phyloP scores from a whole-genome alignment of 2,888 invertebrate species.

The Drosophila engyochracea region DNA sequence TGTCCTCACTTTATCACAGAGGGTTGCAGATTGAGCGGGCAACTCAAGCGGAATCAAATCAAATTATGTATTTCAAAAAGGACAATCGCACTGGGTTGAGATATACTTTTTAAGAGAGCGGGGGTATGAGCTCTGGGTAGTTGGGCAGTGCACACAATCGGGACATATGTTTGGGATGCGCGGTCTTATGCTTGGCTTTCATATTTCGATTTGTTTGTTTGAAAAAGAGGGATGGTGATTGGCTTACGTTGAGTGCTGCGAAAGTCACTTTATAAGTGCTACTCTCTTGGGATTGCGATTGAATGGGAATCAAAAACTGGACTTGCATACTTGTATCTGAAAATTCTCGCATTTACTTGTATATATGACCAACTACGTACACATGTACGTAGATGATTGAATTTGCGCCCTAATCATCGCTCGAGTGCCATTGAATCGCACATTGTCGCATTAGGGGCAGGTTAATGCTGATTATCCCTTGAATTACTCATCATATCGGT shows the following conservation, averaged over 20 bases:
- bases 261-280: conserved; percentile 62
- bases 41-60: conserved; percentile 75
- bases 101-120: conserved; percentile 13
- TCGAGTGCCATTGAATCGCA: conserved; percentile 62
- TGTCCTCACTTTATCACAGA: not conserved
- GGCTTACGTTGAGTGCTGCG: conserved; percentile 53
- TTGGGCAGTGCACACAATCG: conserved; percentile 75
- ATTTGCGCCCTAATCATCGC: conserved; percentile 58
- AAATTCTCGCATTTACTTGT: conserved; percentile 16
- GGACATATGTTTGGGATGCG: conserved; percentile 75
- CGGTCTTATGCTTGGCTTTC: conserved; percentile 38
- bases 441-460: conserved; percentile 57
- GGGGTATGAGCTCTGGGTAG: conserved; percentile 27
- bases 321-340: conserved; percentile 12
- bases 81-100: conserved; percentile 44
- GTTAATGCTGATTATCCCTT: conserved; percentile 59
- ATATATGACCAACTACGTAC: conserved; percentile 2
- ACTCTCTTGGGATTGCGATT: conserved; percentile 43
- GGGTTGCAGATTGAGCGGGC: conserved; percentile 38
- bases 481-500: conserved; percentile 49
- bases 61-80: conserved; percentile 61
- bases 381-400: conserved; percentile 32
- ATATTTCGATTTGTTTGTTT: conserved; percentile 38
- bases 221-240: conserved; percentile 25
- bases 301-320: conserved; percentile 16